Base-by-base conservation (phyloP, 2,113 vertebrate species). In the Cottus gobio region DNA sequence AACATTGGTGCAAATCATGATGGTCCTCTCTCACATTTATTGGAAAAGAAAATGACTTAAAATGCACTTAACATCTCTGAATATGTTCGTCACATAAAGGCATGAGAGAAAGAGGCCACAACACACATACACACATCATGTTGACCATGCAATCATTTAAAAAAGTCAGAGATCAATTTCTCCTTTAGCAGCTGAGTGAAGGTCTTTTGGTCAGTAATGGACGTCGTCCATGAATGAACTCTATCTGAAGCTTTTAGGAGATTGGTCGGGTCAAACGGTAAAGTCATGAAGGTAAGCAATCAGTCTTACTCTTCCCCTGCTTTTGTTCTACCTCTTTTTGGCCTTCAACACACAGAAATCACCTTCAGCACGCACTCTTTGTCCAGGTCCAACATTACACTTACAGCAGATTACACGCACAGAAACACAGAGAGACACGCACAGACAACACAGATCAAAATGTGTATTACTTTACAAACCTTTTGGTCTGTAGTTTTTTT, bases 231-330 rank as follows among this genome's bases (percentile, higher is more conserved):
- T 78, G 85, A 86, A 91, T 92, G 87, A 85, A 85, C 77, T 89
- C 89, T 83, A 89, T 87, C 86, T 80, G 65, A 83, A 78, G 89
- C 89, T 90, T 91, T 93, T 87, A 92, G 69, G 58, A 84, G 86
- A 93, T 92, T 92, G 89, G 64, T 57, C 0, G 1, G 85, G 84
- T 92, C 89, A 87, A 80, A 83, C 56, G 34, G 56, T 71, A 54
- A 80, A 88, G 73, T 75, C 71, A 56, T 58, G 52, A 65, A 61
- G 77, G 69, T 72, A 75, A 83, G 87, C 64, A 77, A 67, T 82
- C 71, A 30, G 36, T 79, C 75, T 72, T 37, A 52, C 60, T 58
- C 30, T 11, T 78, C 20, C 5, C 37, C 56, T 64, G 31, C 31
- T 50, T 56, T 46, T 22, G 52, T 72, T 72, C 39, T 71, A 18